phyloP scores from a whole-genome alignment of 2,113 vertebrate genomes.

The Halichoerus grypus region DNA sequence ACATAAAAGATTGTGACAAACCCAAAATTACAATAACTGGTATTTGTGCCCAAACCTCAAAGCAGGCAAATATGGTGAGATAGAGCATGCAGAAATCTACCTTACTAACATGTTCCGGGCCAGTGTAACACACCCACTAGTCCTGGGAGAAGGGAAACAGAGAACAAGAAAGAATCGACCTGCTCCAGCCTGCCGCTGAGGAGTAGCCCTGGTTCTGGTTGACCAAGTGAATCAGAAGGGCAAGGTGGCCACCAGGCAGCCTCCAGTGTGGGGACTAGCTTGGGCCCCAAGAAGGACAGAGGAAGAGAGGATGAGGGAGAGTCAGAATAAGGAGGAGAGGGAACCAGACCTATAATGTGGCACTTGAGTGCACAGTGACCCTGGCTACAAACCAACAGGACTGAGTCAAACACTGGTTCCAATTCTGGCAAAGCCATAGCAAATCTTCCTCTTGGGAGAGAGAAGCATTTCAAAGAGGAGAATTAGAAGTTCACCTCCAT shows the following conservation, averaged over 20 bases:
- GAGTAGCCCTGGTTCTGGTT: neutral
- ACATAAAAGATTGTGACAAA: neutral
- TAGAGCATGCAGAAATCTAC: neutral
- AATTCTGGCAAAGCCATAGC: neutral
- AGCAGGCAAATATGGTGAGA: neutral
- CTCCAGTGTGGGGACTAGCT: neutral
- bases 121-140: neutral
- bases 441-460: neutral
- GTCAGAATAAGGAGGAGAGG: neutral
- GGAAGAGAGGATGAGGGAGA: neutral
- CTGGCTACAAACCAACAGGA: neutral
- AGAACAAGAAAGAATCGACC: neutral
- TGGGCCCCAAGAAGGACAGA: neutral
- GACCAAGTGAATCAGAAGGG: neutral
- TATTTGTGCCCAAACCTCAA: neutral
- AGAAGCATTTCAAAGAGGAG: neutral
- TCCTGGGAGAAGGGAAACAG: neutral
- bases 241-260: neutral
- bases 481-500: neutral
- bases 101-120: neutral
- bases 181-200: neutral
- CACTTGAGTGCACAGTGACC: accelerated
- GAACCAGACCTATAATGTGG: accelerated
- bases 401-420: neutral
- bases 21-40: neutral